Conservation (phyloP, 2,888 invertebrate species). For the Poecilobothrus nobilitatus region DNA sequence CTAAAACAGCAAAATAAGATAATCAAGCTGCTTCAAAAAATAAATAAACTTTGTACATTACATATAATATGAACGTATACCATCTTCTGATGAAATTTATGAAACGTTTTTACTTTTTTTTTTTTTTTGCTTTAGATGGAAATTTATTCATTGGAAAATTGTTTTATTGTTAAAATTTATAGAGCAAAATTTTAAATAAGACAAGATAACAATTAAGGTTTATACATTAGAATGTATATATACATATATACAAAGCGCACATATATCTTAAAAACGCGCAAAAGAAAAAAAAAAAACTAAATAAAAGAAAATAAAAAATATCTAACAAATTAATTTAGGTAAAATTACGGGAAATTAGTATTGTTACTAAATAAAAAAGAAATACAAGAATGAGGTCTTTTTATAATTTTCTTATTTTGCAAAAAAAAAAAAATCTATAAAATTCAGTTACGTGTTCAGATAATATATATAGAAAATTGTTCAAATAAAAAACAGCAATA, state of each 20-base stretch:
- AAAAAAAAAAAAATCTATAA: background rate
- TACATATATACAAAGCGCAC: background rate
- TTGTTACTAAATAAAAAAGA: background rate
- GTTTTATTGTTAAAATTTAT: conserved; percentile 3
- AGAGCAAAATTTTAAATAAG: background rate
- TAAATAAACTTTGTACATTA: no score
- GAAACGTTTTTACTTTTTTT: background rate
- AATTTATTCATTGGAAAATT: conserved; percentile 5
- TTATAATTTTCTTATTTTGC: background rate
- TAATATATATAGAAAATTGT: background rate
- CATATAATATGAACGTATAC: no score
- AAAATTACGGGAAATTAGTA: background rate
- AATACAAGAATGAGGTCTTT: background rate
- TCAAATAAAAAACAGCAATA: no score
- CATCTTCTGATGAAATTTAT: background rate
- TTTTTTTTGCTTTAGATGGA: background rate
- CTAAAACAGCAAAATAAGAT: no score
- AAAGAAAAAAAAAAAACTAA: background rate
- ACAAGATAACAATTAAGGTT: background rate
- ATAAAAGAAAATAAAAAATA: background rate
- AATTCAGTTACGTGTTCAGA: background rate
- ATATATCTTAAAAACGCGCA: background rate
- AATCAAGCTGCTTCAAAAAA: no score
- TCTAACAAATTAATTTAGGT: background rate
- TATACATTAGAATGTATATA: background rate